These are phyloP conservation scores for Molossus molossus DNA, from an alignment of 2,797 vertebrate species.

Conservation along the genomic window DNA sequence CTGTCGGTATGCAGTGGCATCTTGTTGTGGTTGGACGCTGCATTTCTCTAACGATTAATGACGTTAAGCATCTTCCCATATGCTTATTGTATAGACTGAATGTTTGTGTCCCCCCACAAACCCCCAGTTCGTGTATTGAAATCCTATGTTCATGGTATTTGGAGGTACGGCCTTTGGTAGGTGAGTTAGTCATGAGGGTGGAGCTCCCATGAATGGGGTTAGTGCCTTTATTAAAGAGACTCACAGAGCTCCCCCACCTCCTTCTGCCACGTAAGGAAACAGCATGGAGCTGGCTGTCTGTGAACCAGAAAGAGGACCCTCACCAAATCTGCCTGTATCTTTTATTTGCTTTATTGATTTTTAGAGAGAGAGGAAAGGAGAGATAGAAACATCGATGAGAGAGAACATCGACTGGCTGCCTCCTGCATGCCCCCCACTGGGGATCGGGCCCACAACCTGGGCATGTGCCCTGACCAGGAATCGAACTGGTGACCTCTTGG, in stretches of 20 bases:
- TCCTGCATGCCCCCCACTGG: too few relatives aligned
- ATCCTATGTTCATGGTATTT: neutral
- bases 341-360: too few relatives aligned
- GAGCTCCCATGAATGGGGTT: neutral
- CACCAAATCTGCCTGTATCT: fast-evolving
- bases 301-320: neutral
- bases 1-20: neutral
- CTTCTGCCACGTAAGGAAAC: neutral
- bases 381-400: too few relatives aligned
- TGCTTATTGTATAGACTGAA: neutral
- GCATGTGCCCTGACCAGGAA: too few relatives aligned
- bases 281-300: neutral
- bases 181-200: neutral
- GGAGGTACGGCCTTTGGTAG: neutral
- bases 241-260: neutral
- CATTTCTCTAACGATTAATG: neutral
- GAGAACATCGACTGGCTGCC: too few relatives aligned
- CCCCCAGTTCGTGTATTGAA: neutral
- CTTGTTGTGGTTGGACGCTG: neutral
- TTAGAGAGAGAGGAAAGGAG: too few relatives aligned
- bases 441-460: too few relatives aligned
- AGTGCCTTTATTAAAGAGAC: neutral
- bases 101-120: neutral
- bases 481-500: too few relatives aligned
- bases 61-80: neutral